phyloP scores from a whole-genome alignment of 64 coral and sea anemone species.

The Catalaphyllia jardinei region DNA sequence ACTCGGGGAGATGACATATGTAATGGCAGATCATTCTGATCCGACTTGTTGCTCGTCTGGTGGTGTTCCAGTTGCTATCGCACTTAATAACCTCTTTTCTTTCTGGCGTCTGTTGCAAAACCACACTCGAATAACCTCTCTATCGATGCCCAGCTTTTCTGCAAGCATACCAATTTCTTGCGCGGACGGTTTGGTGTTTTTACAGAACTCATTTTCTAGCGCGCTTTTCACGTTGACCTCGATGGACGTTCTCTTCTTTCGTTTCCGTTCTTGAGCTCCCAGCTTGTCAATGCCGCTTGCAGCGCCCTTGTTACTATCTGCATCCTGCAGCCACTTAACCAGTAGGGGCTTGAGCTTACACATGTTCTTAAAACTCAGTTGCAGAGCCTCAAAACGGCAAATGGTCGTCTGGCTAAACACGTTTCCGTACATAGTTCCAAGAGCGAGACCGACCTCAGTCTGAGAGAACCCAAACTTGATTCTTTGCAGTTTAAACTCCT shows the following conservation, averaged over 20 bases:
- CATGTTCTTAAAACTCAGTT: slow-evolving; percentile 95
- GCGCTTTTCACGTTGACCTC: slow-evolving; percentile 51
- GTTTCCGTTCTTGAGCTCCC: slow-evolving; percentile 31
- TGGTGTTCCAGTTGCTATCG: neutral
- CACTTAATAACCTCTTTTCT: slow-evolving; percentile 26
- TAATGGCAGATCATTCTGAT: neutral
- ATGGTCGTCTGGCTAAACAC: slow-evolving; percentile 92
- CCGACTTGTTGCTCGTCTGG: neutral
- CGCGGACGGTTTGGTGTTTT: slow-evolving; percentile 44
- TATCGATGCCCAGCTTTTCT: slow-evolving; percentile 54
- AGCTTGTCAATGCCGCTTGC: neutral
- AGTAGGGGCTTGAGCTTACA: slow-evolving; percentile 74
- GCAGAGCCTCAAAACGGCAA: slow-evolving; percentile 92
- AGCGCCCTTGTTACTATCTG: slow-evolving; percentile 10
- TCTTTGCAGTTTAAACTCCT: slow-evolving; percentile 71
- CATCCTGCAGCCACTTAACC: slow-evolving; percentile 80
- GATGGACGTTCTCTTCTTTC: slow-evolving; percentile 69
- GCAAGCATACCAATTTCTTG: slow-evolving; percentile 47
- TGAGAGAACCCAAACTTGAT: slow-evolving; percentile 88
- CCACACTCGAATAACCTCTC: slow-evolving; percentile 78
- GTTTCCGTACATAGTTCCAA: slow-evolving; percentile 79
- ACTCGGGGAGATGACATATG: neutral
- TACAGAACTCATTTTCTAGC: slow-evolving; percentile 59
- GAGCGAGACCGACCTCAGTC: slow-evolving; percentile 83
- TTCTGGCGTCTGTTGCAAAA: slow-evolving; percentile 84